Base-by-base conservation (phyloP, 2,113 vertebrate species). In the Puma concolor region DNA sequence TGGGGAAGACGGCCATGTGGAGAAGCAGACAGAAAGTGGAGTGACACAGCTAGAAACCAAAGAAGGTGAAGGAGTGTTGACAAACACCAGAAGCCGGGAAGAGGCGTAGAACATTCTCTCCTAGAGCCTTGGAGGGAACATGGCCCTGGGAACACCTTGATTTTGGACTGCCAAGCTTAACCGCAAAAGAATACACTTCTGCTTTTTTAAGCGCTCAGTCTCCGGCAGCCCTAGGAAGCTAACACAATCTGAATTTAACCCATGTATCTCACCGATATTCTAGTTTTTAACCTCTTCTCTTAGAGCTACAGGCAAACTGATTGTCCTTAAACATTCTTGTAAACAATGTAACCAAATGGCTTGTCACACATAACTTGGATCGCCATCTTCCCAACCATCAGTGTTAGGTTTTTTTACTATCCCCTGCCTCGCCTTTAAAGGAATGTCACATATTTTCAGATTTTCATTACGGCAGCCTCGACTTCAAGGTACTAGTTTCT, bases 101-200 rank as follows among this genome's bases (percentile, higher is more conserved):
- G 11, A 80, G 36, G 66, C 29, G 4, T 1, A 4, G 2, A 50
- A 1, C 2, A 44, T 2, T 41, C 6, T 44, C 60, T 10, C 41
- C 60, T 23, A 38, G 72, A 85, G 25, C 1, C 21, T 52, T 79
- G 23, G 1, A 54, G 60, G 27, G 29, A 71, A 13, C 7, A 14
- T 11, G 7, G 6, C 31, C 41, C 7, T 77, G 50, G 29, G 29
- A 11, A 9, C 57, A 52, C 12, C 5, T 57, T 72, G 29, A 82
- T 48, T 72, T 63, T 52, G 21, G n/a, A 57, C n/a, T 54, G 72
- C 27, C 7, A 50, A 36, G 3, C 13, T 93, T 41, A 63, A 74
- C 48, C 11, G 0, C 27, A 25, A 67, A 29, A 52, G 5, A 54
- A 67, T 13, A 38, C 11, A 48, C 64, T 19, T 29, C 57, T 67